phyloP scores from a whole-genome alignment of 2,113 vertebrate species.

The Benitochromis conjunctus region DNA sequence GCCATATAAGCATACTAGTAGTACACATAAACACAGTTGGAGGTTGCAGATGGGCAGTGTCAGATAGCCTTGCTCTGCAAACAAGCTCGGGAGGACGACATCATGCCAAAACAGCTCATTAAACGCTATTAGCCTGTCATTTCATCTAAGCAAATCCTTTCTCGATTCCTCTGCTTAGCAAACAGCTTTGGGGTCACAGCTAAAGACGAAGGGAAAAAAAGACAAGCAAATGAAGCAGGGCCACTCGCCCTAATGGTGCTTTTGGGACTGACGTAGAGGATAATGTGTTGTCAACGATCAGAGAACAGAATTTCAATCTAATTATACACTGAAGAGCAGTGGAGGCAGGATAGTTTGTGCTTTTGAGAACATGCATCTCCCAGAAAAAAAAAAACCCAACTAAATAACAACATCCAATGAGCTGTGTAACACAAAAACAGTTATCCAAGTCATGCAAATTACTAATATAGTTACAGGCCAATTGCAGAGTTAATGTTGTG shows the following conservation, averaged over 20 bases:
- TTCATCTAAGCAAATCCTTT: slow-evolving; percentile 74
- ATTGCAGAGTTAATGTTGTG: slow-evolving; percentile 7
- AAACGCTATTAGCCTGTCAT: slow-evolving; percentile 76
- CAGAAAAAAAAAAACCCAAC: background rate
- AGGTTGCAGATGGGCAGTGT: slow-evolving; percentile 61
- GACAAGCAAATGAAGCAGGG: slow-evolving; percentile 50
- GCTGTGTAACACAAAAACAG: background rate
- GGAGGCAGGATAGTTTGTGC: background rate
- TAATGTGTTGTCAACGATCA: slow-evolving; percentile 64
- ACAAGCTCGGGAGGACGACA: slow-evolving; percentile 61
- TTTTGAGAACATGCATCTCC: background rate
- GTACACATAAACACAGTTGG: background rate
- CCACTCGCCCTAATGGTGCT: slow-evolving; percentile 49
- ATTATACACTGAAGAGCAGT: slow-evolving; percentile 50
- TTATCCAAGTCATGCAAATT: background rate
- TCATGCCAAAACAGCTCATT: slow-evolving; percentile 74
- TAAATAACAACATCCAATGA: slow-evolving; percentile 30
- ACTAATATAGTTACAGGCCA: background rate
- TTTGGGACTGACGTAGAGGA: slow-evolving; percentile 49
- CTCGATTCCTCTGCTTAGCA: slow-evolving; percentile 60
- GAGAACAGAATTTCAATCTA: slow-evolving; percentile 58
- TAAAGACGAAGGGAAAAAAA: slow-evolving; percentile 31
- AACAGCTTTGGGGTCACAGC: slow-evolving; percentile 71
- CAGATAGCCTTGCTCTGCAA: slow-evolving; percentile 57
- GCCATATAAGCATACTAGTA: background rate